A percentile compares a stretch with the other conserved stretches of the same genome.
These are phyloP conservation scores for Mobula birostris DNA, from an alignment of 2,113 vertebrate genomes.

Conservation along the genomic window DNA sequence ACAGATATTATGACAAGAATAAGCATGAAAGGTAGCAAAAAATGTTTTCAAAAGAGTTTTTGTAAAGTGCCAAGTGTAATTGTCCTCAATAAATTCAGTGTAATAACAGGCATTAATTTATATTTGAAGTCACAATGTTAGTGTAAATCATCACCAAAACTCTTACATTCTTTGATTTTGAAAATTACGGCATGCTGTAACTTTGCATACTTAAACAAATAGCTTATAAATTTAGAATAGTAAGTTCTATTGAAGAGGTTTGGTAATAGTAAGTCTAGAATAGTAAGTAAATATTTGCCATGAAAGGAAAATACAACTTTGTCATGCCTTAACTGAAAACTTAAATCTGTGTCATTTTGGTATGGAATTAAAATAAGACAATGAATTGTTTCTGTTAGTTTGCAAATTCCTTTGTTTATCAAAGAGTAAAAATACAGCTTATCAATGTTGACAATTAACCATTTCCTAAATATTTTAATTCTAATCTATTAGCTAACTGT, in stretches of 20 bases:
- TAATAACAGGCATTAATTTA: not conserved
- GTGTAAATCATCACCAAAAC: not conserved
- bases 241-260: not conserved
- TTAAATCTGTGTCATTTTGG: not conserved
- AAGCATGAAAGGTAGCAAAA: not conserved
- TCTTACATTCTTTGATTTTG: not conserved
- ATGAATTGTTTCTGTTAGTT: not conserved
- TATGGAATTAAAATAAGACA: not conserved
- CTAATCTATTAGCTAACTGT: not conserved
- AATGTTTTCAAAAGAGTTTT: not conserved
- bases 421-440: not conserved
- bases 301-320: not conserved
- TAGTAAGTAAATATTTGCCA: not conserved
- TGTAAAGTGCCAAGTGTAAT: not conserved
- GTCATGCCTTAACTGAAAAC: not conserved
- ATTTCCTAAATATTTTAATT: not conserved
- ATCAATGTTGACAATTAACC: not conserved
- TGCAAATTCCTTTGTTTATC: not conserved
- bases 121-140: not conserved
- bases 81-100: not conserved
- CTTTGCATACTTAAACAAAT: not conserved
- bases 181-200: not conserved
- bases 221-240: not conserved
- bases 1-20: not conserved
- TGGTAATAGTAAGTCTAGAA: not conserved